These are phyloP conservation scores for Chelmon rostratus DNA, from an alignment of 2,797 vertebrate genomes.

Conservation along the genomic window DNA sequence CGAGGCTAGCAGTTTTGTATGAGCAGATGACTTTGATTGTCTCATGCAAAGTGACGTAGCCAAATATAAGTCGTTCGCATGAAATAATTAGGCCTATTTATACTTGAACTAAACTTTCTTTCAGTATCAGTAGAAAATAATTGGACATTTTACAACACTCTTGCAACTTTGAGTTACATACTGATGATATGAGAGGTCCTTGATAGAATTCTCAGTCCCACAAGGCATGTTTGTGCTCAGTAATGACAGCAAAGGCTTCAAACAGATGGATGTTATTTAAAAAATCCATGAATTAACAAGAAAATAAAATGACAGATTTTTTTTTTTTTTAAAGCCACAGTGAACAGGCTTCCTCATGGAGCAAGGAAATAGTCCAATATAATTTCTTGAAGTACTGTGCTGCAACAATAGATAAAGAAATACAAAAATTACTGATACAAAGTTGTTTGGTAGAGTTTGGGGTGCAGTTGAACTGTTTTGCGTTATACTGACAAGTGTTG, in stretches of 20 bases:
- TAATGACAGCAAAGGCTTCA: not conserved
- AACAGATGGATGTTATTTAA: not conserved
- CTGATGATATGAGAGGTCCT: not conserved
- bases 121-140: constrained; percentile 14
- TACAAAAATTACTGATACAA: no score
- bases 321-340: not conserved
- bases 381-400: no score
- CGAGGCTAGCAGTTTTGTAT: constrained; percentile 20
- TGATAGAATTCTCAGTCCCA: not conserved
- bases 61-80: constrained; percentile 18
- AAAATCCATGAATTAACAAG: not conserved
- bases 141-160: not conserved
- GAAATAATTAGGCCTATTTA: constrained; percentile 15
- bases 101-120: not conserved
- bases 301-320: not conserved
- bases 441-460: no score
- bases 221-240: not conserved
- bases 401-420: no score
- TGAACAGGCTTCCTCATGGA: not conserved
- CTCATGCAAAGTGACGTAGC: constrained; percentile 31
- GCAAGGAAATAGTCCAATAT: no score
- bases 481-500: no score
- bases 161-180: not conserved
- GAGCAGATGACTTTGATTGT: constrained; percentile 38
- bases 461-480: no score